These are phyloP conservation scores for Cossypha polioptera DNA, from an alignment of 2,797 vertebrate species.

Conservation along the genomic window DNA sequence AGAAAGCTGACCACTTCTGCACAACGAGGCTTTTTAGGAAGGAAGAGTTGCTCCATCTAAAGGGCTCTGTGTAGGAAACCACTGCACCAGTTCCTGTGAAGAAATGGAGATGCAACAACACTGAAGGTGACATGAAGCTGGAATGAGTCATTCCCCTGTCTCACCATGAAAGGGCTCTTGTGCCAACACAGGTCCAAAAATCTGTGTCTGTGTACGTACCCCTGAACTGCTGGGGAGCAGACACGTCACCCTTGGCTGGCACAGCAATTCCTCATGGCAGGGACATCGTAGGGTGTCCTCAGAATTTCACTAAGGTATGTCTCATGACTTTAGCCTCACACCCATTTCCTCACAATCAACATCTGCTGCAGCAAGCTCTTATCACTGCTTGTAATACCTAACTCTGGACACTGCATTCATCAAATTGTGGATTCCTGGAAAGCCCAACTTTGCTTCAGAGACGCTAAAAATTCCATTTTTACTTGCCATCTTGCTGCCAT, in stretches of 20 bases:
- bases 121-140: background rate
- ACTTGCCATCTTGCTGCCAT: background rate
- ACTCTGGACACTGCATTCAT: background rate
- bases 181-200: background rate
- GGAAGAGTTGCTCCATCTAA: background rate
- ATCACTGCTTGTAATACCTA: background rate
- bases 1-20: background rate
- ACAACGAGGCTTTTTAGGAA: background rate
- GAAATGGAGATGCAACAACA: fast-evolving
- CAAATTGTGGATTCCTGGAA: background rate
- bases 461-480: background rate
- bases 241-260: fast-evolving
- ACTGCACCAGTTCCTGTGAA: background rate
- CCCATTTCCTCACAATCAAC: background rate
- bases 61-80: background rate
- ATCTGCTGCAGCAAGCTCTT: background rate
- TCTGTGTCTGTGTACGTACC: fast-evolving
- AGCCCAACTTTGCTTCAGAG: background rate
- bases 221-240: background rate
- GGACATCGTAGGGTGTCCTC: fast-evolving
- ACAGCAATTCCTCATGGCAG: background rate
- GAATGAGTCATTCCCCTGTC: background rate
- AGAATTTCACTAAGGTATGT: background rate
- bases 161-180: background rate
- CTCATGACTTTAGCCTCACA: background rate